A percentile compares a stretch with the other conserved stretches of the same genome.
These are phyloP conservation scores for Amphipoea lucens DNA, from an alignment of 2,888 invertebrate genomes.

Conservation along the genomic window DNA sequence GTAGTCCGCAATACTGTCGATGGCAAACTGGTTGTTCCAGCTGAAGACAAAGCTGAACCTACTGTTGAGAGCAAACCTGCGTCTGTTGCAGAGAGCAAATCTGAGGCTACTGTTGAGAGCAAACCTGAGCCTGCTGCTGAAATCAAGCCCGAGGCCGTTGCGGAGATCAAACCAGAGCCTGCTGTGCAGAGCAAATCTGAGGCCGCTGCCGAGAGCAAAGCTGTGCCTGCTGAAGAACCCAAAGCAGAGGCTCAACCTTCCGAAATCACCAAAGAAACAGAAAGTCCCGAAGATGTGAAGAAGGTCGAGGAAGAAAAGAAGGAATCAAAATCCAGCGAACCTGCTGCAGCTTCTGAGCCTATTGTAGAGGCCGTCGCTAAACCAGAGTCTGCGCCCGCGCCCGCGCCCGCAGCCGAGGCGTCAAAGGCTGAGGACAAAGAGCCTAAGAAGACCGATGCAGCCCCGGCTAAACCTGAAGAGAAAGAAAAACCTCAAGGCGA, in stretches of 20 bases:
- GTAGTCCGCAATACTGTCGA: slow-evolving; percentile 84
- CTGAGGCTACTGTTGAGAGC: slow-evolving; percentile 16
- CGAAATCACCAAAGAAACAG: slow-evolving; percentile 48
- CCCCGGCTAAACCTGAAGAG: slow-evolving; percentile 21
- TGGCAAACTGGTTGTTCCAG: slow-evolving; percentile 59
- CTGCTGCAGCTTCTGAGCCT: slow-evolving; percentile 32
- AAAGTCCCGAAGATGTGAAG: slow-evolving; percentile 63
- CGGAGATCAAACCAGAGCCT: slow-evolving; percentile 26
- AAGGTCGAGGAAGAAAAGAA: slow-evolving; percentile 62
- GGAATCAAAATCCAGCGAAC: slow-evolving; percentile 45
- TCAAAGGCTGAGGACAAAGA: slow-evolving; percentile 29
- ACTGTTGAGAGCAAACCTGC: slow-evolving; percentile 42
- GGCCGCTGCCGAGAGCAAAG: slow-evolving; percentile 39
- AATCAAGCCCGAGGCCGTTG: slow-evolving; percentile 20
- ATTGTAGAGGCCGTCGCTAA: slow-evolving; percentile 25
- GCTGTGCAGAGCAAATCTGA: slow-evolving; percentile 39
- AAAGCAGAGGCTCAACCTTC: slow-evolving; percentile 31
- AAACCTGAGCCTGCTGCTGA: slow-evolving; percentile 18
- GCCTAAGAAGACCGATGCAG: slow-evolving; percentile 33
- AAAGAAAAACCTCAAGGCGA: slow-evolving; percentile 65
- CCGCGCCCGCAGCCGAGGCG: slow-evolving; percentile 11
- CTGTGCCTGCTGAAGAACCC: slow-evolving; percentile 46
- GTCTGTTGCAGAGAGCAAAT: slow-evolving; percentile 39
- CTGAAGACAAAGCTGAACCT: slow-evolving; percentile 53
- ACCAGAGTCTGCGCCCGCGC: slow-evolving; percentile 15